phyloP scores from a whole-genome alignment of 2,888 invertebrate species.

The Galerucella nymphaeae region DNA sequence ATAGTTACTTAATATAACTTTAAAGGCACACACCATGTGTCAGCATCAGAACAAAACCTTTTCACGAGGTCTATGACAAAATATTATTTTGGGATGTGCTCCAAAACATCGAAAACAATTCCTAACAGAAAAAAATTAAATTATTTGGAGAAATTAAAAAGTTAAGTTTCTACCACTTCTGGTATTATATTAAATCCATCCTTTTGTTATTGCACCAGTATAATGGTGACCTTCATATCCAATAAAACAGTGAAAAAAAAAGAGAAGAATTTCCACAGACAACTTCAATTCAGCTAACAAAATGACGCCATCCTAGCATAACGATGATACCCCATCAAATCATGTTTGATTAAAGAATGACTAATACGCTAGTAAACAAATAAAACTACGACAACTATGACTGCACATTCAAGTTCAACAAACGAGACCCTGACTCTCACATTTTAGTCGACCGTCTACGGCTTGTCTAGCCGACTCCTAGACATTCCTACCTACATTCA shows the following conservation, averaged over 20 bases:
- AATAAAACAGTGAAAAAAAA: constrained; percentile 5
- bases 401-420: constrained; percentile 35
- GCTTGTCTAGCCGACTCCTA: constrained; percentile 43
- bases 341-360: constrained; percentile 14
- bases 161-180: not conserved
- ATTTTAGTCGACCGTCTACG: constrained; percentile 36
- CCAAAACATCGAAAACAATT: no score
- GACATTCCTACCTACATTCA: constrained; percentile 26
- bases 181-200: not conserved
- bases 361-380: constrained; percentile 36
- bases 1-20: no score
- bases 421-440: constrained; percentile 30
- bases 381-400: constrained; percentile 29
- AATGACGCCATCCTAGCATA: not conserved
- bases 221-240: not conserved
- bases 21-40: no score
- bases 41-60: no score
- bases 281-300: not conserved
- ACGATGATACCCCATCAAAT: not conserved
- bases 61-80: no score
- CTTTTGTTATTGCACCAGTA: not conserved
- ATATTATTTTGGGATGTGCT: no score
- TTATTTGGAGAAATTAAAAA: no score
- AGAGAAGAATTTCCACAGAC: not conserved
- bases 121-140: no score